These are phyloP conservation scores for Takifugu bimaculatus DNA, from an alignment of 2,113 vertebrate species.

Conservation along the genomic window DNA sequence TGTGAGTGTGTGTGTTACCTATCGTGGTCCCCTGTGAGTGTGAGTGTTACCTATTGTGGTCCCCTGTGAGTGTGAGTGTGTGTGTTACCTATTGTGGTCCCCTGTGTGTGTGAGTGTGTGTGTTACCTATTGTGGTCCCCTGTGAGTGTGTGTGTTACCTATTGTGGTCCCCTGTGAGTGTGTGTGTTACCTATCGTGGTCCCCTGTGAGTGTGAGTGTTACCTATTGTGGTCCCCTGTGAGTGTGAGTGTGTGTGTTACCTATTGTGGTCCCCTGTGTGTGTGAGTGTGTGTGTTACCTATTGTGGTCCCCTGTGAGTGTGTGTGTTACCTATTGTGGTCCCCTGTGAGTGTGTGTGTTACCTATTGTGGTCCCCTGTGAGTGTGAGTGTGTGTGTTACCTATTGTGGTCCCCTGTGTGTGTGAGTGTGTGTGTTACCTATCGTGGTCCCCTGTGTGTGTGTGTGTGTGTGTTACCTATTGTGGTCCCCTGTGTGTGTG, in stretches of 20 bases:
- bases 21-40: too few species aligned
- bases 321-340: too few species aligned
- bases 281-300: constrained; percentile 69
- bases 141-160: too few species aligned
- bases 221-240: too few species aligned
- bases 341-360: too few species aligned
- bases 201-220: constrained; percentile 82
- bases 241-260: too few species aligned
- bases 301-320: constrained; percentile 89
- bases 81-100: constrained; percentile 82
- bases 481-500: constrained; percentile 5
- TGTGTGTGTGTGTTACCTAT: too few species aligned
- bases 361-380: not conserved
- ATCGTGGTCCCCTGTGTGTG: too few species aligned
- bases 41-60: too few species aligned
- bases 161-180: too few species aligned
- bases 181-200: constrained; percentile 80
- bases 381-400: constrained; percentile 65
- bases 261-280: not conserved
- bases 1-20: constrained; percentile 82
- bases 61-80: not conserved
- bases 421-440: constrained; percentile 82
- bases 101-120: constrained; percentile 81
- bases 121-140: too few species aligned
- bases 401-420: constrained; percentile 80